Evolutionary conservation across 2,888 invertebrate species (phyloP), one percentile per base, ranked within the genome.

Genomic region (Pterostichus niger): DNA sequence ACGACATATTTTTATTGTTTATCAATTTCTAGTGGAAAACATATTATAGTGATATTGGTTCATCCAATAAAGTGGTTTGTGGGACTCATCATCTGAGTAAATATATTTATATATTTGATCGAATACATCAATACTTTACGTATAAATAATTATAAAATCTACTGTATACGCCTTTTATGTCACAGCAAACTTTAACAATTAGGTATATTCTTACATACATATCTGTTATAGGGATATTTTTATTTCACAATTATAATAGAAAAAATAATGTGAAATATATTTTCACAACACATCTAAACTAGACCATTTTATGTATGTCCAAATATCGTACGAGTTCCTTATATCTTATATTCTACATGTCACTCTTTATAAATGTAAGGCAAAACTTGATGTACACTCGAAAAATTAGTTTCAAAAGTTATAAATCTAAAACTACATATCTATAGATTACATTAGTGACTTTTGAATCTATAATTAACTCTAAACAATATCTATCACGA

Each of bases 111-210:
- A 79, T 79, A 68, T 79, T 13, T 49, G 64, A 49, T 68, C 40
- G 64, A 79, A 68, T 79, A 79, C 79, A 79, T 79, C 61, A 79
- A 79, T 79, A 79, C 46, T 79, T 64, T 64, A 79, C 64, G 79
- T 79, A 79, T 79, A 79, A 79, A 79, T 79, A 79, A 68, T 68
- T 64, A 68, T 49, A 79, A 79, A 79, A 79, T 79, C 68, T 68
- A 79, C 79, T 49, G 64, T 79, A 49, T 77, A 75, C 35, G 40
- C 77, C 56, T 35, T 54, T 49, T 52, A 64, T 79, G 68, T 46
- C 68, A 79, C 79, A 79, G 68, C 79, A 79, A 61, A 79, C 17
- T 64, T 64, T 49, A 79, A 79, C 56, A 33, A 79, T 68, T 71
- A 81, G 17, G 31, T 81, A 71, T 52, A 81, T 81, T 71, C 71